Conservation (phyloP, 1,140 invertebrate species). For the Hyposmocoma kahamanoa region DNA sequence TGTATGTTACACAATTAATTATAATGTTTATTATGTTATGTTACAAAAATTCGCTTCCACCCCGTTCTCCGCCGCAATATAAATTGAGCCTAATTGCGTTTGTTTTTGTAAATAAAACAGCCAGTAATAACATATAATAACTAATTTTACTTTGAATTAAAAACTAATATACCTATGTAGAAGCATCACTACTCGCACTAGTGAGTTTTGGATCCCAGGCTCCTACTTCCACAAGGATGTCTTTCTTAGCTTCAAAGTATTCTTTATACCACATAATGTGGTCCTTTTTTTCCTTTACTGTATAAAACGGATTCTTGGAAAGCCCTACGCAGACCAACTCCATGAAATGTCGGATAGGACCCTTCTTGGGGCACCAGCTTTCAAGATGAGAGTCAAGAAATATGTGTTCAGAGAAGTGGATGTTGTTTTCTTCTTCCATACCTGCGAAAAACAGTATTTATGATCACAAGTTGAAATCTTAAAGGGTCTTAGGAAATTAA, state of each 20-base stretch:
- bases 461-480: no score
- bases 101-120: no score
- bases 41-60: no score
- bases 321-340: conserved; percentile 95
- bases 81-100: no score
- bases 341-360: conserved; percentile 97
- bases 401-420: conserved; percentile 93
- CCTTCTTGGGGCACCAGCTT: conserved; percentile 90
- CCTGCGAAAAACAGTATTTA: conserved; percentile 79
- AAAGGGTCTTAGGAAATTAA: no score
- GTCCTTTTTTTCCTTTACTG: conserved; percentile 90
- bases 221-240: conserved; percentile 79
- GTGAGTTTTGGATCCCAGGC: conserved; percentile 37
- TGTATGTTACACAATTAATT: no score
- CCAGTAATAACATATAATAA: not conserved
- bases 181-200: conserved; percentile 11
- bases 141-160: not conserved
- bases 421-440: conserved; percentile 84
- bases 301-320: conserved; percentile 94
- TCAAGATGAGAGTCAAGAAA: conserved; percentile 91
- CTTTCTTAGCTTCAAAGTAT: conserved; percentile 90
- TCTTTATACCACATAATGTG: conserved; percentile 94
- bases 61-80: no score
- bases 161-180: conserved; percentile 6
- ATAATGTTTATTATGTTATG: no score